Conservation (phyloP, 2,888 invertebrate genomes). For the Torymus texanus region DNA sequence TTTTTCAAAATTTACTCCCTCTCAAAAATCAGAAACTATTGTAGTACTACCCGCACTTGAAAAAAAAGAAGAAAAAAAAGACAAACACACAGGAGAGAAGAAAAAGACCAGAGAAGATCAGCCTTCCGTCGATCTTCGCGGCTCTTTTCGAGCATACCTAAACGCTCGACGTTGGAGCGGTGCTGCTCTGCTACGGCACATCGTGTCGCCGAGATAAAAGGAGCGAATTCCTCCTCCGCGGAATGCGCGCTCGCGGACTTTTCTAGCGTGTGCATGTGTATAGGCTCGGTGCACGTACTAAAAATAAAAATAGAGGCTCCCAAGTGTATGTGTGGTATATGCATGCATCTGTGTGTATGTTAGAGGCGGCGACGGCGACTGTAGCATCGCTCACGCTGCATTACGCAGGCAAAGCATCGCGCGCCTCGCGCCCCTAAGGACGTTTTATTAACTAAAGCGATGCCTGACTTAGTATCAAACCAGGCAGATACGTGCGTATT, state of each 20-base stretch:
- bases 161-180: too few species aligned
- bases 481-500: conserved; percentile 72
- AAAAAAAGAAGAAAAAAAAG: too few species aligned
- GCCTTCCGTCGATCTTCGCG: too few species aligned
- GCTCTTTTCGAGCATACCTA: too few species aligned
- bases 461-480: conserved; percentile 74
- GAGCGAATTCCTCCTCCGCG: conserved; percentile 41
- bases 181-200: not conserved
- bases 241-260: conserved; percentile 34
- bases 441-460: conserved; percentile 71
- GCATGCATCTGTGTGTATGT: too few species aligned
- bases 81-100: too few species aligned
- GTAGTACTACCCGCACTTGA: too few species aligned
- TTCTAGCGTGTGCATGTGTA: conserved; percentile 52
- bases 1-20: too few species aligned
- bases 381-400: conserved; percentile 61
- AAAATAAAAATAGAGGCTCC: conserved; percentile 56
- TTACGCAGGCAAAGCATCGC: conserved; percentile 62
- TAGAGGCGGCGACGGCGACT: not conserved
- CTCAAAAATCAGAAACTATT: too few species aligned
- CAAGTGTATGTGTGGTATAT: not conserved
- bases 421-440: conserved; percentile 60
- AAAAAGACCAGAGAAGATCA: too few species aligned
- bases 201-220: conserved; percentile 44
- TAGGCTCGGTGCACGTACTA: conserved; percentile 25